Percentiles rank a stretch among this genome's conserved stretches.
phyloP scores from a whole-genome alignment of 2,797 vertebrate species.

The Novumbra hubbsi region DNA sequence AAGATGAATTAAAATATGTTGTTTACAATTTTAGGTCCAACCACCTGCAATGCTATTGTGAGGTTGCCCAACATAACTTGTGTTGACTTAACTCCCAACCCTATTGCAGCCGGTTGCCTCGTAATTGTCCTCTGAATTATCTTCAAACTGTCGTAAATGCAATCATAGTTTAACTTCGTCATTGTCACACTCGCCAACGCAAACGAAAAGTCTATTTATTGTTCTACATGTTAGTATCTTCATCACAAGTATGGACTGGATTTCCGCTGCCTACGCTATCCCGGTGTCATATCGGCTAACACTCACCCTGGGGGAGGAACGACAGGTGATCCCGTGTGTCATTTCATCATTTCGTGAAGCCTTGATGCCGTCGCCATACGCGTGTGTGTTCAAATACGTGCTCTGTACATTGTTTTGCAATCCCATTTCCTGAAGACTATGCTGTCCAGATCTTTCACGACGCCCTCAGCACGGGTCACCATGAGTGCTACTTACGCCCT shows the following conservation, averaged over 20 bases:
- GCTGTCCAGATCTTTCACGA: slow-evolving; percentile 81
- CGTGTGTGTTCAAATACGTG: background rate
- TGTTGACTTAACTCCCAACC: too few species aligned
- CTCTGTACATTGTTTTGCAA: background rate
- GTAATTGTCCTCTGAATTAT: too few species aligned
- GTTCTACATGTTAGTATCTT: slow-evolving; percentile 68
- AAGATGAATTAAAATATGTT: too few species aligned
- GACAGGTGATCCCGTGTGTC: slow-evolving; percentile 66
- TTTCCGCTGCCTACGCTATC: slow-evolving; percentile 80
- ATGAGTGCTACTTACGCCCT: slow-evolving; percentile 76
- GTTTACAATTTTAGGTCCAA: too few species aligned
- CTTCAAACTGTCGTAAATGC: background rate
- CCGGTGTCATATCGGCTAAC: slow-evolving; percentile 76
- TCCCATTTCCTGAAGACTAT: slow-evolving; percentile 67
- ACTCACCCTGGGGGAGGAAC: slow-evolving; percentile 75
- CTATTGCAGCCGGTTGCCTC: too few species aligned
- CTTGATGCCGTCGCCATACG: background rate
- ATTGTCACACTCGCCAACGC: background rate
- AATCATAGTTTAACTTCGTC: background rate
- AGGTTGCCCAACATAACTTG: too few species aligned
- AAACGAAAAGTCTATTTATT: background rate
- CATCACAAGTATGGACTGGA: slow-evolving; percentile 81
- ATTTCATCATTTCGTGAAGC: background rate
- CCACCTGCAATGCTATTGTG: too few species aligned
- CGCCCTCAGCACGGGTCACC: slow-evolving; percentile 73